Evolutionary conservation across 2,797 vertebrate genomes (phyloP).

Genomic region (Salmo trutta): DNA sequence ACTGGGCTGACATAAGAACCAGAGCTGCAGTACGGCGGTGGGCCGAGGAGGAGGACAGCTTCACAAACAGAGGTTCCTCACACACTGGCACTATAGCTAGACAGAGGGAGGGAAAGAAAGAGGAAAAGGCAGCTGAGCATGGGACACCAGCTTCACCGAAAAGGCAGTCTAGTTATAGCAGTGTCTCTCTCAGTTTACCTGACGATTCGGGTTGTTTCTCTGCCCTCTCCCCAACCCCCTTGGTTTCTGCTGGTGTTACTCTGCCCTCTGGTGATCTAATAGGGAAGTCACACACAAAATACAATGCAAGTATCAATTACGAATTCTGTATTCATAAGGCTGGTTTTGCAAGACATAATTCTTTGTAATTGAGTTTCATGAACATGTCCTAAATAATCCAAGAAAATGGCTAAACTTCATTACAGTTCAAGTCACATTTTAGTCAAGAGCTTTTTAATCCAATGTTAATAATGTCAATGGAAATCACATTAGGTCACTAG

Average conservation of each 20-base stretch:
- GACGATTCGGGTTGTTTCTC: conserved; percentile 57
- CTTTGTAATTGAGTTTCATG: background rate
- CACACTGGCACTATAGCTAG: conserved; percentile 35
- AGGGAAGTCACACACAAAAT: conserved; percentile 17
- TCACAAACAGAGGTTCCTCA: conserved; percentile 83
- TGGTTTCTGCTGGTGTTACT: conserved; percentile 24
- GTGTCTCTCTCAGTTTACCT: conserved; percentile 46
- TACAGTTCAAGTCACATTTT: background rate
- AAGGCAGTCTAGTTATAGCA: background rate
- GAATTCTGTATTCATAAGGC: background rate
- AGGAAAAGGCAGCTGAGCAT: background rate
- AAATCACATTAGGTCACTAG: background rate
- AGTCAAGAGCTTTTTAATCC: background rate
- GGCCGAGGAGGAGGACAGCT: conserved; percentile 73
- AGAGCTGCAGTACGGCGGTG: conserved; percentile 74
- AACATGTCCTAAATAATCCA: background rate
- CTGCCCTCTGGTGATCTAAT: conserved; percentile 66
- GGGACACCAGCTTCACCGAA: background rate
- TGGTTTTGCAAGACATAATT: background rate
- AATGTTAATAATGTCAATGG: background rate
- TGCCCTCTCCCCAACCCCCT: conserved; percentile 36
- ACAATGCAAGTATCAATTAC: background rate
- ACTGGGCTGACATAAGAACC: conserved; percentile 81
- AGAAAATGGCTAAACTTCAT: background rate
- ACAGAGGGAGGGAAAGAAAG: conserved; percentile 6